phyloP scores from a whole-genome alignment of 2,797 vertebrate species.

The Girardinus metallicus region DNA sequence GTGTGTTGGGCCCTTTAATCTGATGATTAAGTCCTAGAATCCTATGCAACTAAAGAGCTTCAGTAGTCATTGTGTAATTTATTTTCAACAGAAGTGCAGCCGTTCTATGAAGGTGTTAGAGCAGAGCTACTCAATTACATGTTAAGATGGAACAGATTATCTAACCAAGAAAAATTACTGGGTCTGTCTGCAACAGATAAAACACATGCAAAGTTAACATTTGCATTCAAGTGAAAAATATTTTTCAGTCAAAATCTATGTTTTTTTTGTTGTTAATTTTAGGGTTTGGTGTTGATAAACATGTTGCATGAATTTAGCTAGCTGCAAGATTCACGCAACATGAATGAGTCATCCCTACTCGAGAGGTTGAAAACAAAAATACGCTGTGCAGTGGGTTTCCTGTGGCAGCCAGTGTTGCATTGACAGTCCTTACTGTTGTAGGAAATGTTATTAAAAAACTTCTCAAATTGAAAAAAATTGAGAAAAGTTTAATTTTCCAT shows the following conservation, averaged over 20 bases:
- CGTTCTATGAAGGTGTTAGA: neutral
- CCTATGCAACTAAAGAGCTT: neutral
- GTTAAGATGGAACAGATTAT: neutral
- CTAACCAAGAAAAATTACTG: neutral
- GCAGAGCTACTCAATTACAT: neutral
- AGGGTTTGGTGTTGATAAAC: neutral
- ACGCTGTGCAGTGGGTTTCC: no score
- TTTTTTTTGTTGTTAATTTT: neutral
- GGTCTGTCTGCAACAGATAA: neutral
- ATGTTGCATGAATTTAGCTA: neutral
- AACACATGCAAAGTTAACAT: neutral
- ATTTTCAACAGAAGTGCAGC: neutral
- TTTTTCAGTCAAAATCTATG: neutral
- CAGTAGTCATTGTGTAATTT: neutral
- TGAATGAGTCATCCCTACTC: neutral
- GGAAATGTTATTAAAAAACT: neutral
- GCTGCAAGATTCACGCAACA: neutral
- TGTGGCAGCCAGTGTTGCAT: neutral
- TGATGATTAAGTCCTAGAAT: neutral
- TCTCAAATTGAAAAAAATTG: neutral
- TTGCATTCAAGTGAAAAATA: neutral
- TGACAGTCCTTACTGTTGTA: neutral
- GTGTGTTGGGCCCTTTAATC: neutral
- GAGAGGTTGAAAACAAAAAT: neutral
- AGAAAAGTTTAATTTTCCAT: neutral